Evolutionary conservation across 2,888 invertebrate genomes (phyloP), one percentile per base, ranked within the genome.

Genomic region (Fabriciana adippe): DNA sequence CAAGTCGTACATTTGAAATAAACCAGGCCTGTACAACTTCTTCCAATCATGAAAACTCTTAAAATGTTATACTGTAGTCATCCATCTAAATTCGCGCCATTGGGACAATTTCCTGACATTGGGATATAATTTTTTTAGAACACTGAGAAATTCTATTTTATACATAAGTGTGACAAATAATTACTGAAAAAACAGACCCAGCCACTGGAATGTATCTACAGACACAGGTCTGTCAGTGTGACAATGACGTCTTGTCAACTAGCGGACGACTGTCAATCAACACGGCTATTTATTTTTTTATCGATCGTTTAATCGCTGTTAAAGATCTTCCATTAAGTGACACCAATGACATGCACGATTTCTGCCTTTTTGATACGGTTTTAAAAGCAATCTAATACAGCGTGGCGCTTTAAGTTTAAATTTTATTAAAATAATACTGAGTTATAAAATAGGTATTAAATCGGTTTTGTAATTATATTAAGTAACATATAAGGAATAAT

Each of bases 331-430:
- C 79, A 84, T 85, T 88, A 82, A 84, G 77, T 79, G 78, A 76
- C 78, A 81, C 80, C 86, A 84, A 85, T 88, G 89, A 88, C 83
- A 85, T 82, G 89, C 89, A 89, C 87, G 88, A 89, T 84, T 81
- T 78, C 72, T 35, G 67, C 64, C 68, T 72, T 81, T 83, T 84
- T 68, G 87, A 75, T 75, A 83, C 83, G 85, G 75, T 78, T 76
- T 78, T 82, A 79, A 67, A 70, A 73, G 70, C 74, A 76, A 76
- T 79, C 71, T 77, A 71, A 64, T 79, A 87, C 78, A 82, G 85
- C 78, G 2, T 80, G 81, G 21, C 75, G 11, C 18, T 41, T 60
- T 26, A 50, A 18, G 3, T 21, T 53, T 45, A 35, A 50, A 31
- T 3, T 48, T 41, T 48, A n/a, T 41, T 53, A 26, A 15, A 18